Conservation (phyloP, 1,140 invertebrate species). For the Potamilus streckersoni region DNA sequence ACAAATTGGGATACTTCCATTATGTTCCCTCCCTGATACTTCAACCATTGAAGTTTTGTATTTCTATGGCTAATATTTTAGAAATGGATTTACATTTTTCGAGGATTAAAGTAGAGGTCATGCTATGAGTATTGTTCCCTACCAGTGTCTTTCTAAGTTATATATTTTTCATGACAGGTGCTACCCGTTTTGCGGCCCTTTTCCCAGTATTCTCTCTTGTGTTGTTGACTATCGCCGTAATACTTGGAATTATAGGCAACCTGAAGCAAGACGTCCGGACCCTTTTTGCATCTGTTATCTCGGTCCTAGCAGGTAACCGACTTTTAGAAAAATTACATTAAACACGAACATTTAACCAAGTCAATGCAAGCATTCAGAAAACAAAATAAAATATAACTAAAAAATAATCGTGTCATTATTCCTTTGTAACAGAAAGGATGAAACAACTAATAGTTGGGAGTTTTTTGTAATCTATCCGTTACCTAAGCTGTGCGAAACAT, state of each 20-base stretch:
- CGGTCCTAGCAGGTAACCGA: constrained; percentile 51
- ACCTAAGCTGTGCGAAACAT: no score
- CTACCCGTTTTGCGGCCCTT: constrained; percentile 49
- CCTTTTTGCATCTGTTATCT: constrained; percentile 50
- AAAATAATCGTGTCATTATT: not conserved
- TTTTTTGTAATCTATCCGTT: no score
- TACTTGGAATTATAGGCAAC: constrained; percentile 51
- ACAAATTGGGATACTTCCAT: no score
- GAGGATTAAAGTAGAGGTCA: no score
- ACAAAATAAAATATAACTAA: not conserved
- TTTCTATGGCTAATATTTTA: no score
- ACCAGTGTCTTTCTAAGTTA: no score
- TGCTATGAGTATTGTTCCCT: no score
- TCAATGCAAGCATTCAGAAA: not conserved
- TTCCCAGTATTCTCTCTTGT: constrained; percentile 48
- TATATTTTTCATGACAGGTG: constrained; percentile 32
- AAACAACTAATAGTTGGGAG: no score
- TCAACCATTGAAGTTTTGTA: no score
- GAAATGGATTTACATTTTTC: no score
- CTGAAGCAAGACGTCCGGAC: constrained; percentile 49
- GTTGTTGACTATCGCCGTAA: constrained; percentile 44
- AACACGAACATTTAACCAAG: not conserved
- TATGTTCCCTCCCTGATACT: no score
- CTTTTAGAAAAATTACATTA: not conserved
- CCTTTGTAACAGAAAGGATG: no score